A percentile compares a stretch with the other conserved stretches of the same genome.
phyloP scores from a whole-genome alignment of 2,113 vertebrate species.

The Platichthys flesus region DNA sequence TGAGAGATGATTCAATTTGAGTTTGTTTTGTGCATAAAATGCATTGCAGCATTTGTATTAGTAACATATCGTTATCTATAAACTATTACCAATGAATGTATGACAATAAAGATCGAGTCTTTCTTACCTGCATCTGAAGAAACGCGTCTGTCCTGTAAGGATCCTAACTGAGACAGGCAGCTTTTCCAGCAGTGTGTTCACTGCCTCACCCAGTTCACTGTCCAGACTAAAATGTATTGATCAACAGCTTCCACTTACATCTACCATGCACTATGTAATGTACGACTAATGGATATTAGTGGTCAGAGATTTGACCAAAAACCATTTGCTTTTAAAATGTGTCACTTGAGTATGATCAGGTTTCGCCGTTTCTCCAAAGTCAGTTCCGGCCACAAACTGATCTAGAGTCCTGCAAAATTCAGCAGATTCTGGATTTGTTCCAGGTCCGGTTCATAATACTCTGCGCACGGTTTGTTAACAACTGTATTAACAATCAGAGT shows the following conservation, averaged over 20 bases:
- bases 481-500: background rate
- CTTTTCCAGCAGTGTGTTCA: constrained; percentile 6
- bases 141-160: constrained; percentile 19
- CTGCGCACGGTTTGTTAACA: background rate
- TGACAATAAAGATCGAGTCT: background rate
- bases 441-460: background rate
- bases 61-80: background rate
- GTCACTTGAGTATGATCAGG: constrained; percentile 12
- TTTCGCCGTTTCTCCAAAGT: constrained; percentile 7
- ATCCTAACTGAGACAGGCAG: constrained; percentile 21
- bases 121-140: constrained; percentile 69
- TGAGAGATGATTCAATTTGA: no score
- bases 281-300: constrained; percentile 63
- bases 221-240: constrained; percentile 52
- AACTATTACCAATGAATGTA: background rate
- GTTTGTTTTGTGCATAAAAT: background rate
- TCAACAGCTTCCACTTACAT: constrained; percentile 21
- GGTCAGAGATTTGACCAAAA: constrained; percentile 43
- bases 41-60: background rate
- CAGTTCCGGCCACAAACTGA: background rate
- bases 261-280: constrained; percentile 38
- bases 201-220: constrained; percentile 56
- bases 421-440: background rate
- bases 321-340: constrained; percentile 44
- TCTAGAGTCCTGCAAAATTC: background rate